These are phyloP conservation scores for Hemithea aestivaria DNA, from an alignment of 2,888 invertebrate species.

Conservation along the genomic window DNA sequence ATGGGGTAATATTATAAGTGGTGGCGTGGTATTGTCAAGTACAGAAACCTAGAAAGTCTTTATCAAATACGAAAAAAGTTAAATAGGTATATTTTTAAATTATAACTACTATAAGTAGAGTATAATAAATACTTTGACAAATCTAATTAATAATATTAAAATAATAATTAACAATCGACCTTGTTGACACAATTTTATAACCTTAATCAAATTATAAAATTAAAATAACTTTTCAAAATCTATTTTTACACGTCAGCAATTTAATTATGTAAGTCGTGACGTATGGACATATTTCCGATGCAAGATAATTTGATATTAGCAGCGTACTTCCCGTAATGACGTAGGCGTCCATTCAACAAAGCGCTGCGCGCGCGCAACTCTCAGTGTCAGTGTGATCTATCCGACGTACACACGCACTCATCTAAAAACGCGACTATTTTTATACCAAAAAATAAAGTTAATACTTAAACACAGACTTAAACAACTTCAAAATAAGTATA, in stretches of 20 bases:
- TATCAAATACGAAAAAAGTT: too few species aligned
- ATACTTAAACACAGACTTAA: not conserved
- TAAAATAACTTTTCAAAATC: constrained; percentile 35
- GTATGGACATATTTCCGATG: constrained; percentile 52
- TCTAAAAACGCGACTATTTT: constrained; percentile 32
- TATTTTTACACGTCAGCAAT: constrained; percentile 47
- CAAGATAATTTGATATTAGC: constrained; percentile 56
- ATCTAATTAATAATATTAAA: too few species aligned
- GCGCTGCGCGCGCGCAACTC: constrained; percentile 57
- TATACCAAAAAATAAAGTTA: constrained; percentile 4
- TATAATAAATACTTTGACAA: too few species aligned
- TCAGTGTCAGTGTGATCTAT: constrained; percentile 75
- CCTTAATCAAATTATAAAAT: constrained; percentile 7
- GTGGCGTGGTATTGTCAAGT: too few species aligned
- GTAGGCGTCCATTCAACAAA: constrained; percentile 67
- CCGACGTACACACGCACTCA: constrained; percentile 71
- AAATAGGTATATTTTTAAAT: too few species aligned
- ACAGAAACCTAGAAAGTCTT: too few species aligned
- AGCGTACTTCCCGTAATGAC: constrained; percentile 75
- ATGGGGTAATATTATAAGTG: too few species aligned
- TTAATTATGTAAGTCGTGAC: constrained; percentile 58
- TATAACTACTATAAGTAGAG: too few species aligned
- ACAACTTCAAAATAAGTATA: too few species aligned
- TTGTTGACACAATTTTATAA: too few species aligned
- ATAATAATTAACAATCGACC: too few species aligned